phyloP scores from a whole-genome alignment of 2,113 vertebrate genomes.

The Sylvietta virens region DNA sequence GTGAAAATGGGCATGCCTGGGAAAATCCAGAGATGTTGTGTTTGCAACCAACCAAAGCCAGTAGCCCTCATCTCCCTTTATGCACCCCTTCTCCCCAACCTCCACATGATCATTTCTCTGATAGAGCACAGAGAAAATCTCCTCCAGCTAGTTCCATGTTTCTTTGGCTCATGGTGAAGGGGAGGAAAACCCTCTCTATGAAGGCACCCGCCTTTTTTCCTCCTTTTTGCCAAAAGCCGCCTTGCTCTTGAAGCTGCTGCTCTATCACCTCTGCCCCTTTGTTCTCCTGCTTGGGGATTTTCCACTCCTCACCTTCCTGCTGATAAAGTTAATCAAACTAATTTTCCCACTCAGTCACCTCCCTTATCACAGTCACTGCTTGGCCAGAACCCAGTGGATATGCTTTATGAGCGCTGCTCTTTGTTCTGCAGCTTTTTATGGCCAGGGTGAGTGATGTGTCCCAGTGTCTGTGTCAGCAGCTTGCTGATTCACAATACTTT shows the following conservation, averaged over 20 bases:
- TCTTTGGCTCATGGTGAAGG: neutral
- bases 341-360: slow-evolving; percentile 50
- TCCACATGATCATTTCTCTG: neutral
- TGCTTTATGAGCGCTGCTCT: slow-evolving; percentile 9
- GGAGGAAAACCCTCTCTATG: neutral
- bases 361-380: slow-evolving; percentile 34
- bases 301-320: slow-evolving; percentile 52
- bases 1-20: neutral
- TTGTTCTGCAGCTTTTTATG: slow-evolving; percentile 36
- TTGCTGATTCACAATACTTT: neutral
- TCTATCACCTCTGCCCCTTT: slow-evolving; percentile 48
- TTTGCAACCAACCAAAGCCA: neutral
- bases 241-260: neutral
- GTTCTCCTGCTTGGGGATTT: slow-evolving; percentile 44
- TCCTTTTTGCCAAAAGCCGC: neutral
- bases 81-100: fast-evolving
- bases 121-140: neutral
- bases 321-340: slow-evolving; percentile 52
- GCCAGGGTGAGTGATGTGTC: neutral
- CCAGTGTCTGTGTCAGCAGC: neutral
- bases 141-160: neutral
- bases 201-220: neutral
- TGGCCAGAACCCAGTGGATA: slow-evolving; percentile 25
- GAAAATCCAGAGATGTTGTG: neutral
- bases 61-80: neutral